Evolutionary conservation across 2,113 vertebrate genomes (phyloP).

Genomic region (Chlorocebus sabaeus): DNA sequence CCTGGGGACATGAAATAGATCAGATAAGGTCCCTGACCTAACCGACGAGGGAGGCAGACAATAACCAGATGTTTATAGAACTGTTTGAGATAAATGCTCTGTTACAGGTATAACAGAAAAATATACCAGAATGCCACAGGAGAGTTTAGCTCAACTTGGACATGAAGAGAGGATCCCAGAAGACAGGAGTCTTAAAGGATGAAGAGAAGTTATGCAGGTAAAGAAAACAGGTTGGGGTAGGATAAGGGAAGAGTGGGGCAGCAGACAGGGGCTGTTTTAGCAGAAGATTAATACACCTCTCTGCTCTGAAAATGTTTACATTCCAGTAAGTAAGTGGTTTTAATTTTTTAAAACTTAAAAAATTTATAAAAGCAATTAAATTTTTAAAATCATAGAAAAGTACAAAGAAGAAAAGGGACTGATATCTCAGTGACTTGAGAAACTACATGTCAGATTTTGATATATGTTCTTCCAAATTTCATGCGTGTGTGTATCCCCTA

Average conservation of each 20-base stretch:
- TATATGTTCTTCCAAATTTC: background rate
- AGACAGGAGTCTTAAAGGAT: background rate
- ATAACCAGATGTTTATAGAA: background rate
- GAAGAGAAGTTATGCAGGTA: background rate
- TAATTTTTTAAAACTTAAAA: background rate
- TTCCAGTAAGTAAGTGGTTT: background rate
- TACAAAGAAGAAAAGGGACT: background rate
- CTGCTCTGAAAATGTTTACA: slow-evolving; percentile 7
- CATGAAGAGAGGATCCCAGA: background rate
- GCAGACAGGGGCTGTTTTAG: background rate
- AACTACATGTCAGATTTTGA: background rate
- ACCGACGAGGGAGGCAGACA: background rate
- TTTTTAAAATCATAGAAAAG: background rate
- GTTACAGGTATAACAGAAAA: background rate
- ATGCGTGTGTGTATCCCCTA: background rate
- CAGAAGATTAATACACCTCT: background rate
- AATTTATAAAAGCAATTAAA: slow-evolving; percentile 28
- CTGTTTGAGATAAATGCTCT: background rate
- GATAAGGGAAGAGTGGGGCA: background rate
- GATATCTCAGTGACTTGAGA: slow-evolving; percentile 28
- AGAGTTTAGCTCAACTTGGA: background rate
- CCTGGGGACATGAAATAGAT: background rate
- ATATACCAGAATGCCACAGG: background rate
- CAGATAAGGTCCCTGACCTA: slow-evolving; percentile 6
- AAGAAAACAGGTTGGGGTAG: background rate